Percentiles rank a stretch among this genome's conserved stretches.
phyloP scores from a whole-genome alignment of 2,113 vertebrate species.

The Pseudorasbora parva region DNA sequence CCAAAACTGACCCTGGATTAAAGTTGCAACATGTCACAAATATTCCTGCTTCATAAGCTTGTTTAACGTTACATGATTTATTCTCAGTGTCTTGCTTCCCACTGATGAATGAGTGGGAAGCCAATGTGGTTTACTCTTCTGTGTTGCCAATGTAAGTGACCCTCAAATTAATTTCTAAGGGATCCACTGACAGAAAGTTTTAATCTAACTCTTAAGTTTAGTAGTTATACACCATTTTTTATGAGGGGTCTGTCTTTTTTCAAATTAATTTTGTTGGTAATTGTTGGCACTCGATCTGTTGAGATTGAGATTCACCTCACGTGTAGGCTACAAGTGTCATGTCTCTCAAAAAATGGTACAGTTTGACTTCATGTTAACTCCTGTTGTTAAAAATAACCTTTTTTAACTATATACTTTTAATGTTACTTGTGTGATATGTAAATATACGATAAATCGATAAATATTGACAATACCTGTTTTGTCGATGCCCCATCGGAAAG shows the following conservation, averaged over 20 bases:
- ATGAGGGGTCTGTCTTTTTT: neutral
- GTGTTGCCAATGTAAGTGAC: neutral
- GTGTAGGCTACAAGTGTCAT: too few species aligned
- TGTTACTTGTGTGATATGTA: neutral
- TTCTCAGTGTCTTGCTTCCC: neutral
- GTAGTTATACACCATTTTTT: neutral
- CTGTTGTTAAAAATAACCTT: neutral
- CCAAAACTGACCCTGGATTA: too few species aligned
- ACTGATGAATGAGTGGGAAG: neutral
- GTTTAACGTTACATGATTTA: neutral
- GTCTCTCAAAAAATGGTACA: neutral
- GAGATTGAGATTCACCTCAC: neutral
- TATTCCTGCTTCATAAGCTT: neutral
- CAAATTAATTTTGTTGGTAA: neutral
- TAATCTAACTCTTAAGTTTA: neutral
- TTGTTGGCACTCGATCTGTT: neutral
- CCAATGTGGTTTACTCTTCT: neutral
- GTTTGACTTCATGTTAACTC: too few species aligned
- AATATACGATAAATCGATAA: neutral
- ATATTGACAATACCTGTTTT: neutral
- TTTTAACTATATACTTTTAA: neutral
- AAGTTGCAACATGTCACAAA: neutral
- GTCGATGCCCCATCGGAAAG: neutral
- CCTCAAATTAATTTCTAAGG: neutral
- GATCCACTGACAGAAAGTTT: neutral